Evolutionary conservation across 1,140 invertebrate genomes (phyloP), one percentile per base, ranked within the genome.

Genomic region (Globodera rostochiensis): DNA sequence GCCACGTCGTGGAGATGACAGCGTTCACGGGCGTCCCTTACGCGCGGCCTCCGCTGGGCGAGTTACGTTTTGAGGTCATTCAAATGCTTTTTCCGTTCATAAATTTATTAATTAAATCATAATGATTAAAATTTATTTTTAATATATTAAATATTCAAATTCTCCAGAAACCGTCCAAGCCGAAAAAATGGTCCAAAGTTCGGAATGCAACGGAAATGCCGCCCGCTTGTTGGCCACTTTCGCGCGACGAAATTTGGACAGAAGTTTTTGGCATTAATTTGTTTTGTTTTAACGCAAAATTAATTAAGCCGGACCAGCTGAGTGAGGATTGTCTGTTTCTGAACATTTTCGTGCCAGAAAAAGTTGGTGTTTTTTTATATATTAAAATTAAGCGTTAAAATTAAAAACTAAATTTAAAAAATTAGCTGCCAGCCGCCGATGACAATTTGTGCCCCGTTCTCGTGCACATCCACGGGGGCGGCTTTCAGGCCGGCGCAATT

Each of bases 401-500:
- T 36, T 36, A 36, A 36, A 36, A 36, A 36, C 2, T 36, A 36
- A 36, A 36, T 36, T 36, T 1, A 36, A 36, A 36, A 36, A 36
- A 36, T 36, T 36, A 36, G 36, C 36, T 49, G 77, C 36, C 60
- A 45, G 15, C 46, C 25, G 25, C 15, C n/a, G 45, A 73, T 45
- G 81, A 67, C 57, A n/a, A 80, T 4, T 60, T 84, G n/a, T 82
- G 80, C 36, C 88, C 89, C 4, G 87, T 89, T 3, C 82, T 89
- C 66, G 83, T 90, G n/a, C 87, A 81, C 67, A 80, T 89, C 49
- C 88, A 89, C 76, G 88, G 88, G 21, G 82, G 82, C 13, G 83
- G 74, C 19, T 83, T 86, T 50, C 74, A 78, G 57, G 53, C 53
- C 8, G 82, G 64, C 19, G 36, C 82, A 1, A 73, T 19, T 53